Evolutionary conservation across 2,797 vertebrate genomes (phyloP).

Genomic region (Hafferia zeledoni): DNA sequence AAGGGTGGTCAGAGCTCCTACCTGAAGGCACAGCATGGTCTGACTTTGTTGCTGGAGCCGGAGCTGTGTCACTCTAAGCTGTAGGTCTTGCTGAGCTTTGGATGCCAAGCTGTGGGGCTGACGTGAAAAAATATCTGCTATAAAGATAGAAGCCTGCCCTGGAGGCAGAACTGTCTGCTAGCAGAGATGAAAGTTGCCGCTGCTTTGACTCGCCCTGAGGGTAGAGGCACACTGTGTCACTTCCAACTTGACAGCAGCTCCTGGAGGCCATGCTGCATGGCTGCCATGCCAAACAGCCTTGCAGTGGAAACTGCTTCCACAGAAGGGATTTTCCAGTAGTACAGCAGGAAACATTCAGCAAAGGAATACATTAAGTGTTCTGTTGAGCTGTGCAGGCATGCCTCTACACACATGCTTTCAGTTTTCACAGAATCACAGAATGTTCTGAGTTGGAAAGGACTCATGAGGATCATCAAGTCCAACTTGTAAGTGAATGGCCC

Average conservation of each 20-base stretch:
- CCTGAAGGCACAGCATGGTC: neutral
- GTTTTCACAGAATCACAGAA: neutral
- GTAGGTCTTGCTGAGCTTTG: constrained; percentile 10
- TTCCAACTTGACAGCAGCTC: neutral
- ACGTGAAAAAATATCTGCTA: neutral
- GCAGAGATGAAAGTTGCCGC: neutral
- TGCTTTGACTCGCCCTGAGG: neutral
- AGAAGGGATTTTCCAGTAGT: neutral
- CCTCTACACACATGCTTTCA: neutral
- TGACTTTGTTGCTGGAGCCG: neutral
- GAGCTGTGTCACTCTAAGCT: neutral
- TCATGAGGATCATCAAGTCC: neutral
- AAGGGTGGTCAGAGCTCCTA: neutral
- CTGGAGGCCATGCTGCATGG: neutral
- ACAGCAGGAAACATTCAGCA: neutral
- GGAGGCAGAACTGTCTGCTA: constrained; percentile 18
- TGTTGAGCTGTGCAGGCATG: neutral
- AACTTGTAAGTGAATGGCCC: neutral
- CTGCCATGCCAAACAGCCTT: neutral
- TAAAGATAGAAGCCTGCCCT: neutral
- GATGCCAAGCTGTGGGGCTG: neutral
- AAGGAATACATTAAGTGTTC: neutral
- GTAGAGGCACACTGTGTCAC: neutral
- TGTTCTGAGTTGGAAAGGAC: neutral
- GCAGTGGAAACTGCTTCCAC: neutral